Conservation (phyloP, 2,797 vertebrate species). For the Nyctibius grandis region DNA sequence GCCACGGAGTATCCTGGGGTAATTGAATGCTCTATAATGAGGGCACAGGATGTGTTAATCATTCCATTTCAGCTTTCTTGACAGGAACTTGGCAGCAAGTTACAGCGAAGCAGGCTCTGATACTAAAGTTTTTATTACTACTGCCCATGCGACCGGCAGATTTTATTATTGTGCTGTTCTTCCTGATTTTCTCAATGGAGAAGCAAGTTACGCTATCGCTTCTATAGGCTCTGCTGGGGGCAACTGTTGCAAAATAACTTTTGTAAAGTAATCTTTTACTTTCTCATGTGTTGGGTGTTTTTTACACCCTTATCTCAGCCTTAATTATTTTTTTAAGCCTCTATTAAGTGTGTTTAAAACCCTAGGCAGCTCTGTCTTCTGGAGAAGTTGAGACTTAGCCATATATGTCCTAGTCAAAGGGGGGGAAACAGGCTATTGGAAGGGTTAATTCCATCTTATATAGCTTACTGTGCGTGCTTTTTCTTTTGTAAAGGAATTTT, state of each 20-base stretch:
- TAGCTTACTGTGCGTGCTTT: not conserved
- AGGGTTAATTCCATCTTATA: not conserved
- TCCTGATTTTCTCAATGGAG: not conserved
- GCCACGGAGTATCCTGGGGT: not conserved
- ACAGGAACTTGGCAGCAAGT: not conserved
- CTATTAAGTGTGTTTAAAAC: not conserved
- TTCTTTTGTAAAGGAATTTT: not conserved
- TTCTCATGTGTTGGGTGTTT: accelerated
- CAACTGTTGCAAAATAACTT: not conserved
- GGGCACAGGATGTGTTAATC: not conserved
- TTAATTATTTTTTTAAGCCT: not conserved
- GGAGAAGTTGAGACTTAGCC: not conserved
- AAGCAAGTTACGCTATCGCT: not conserved
- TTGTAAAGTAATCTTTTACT: not conserved
- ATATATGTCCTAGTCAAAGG: not conserved
- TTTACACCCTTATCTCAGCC: not conserved
- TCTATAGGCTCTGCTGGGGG: not conserved
- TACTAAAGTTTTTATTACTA: not conserved
- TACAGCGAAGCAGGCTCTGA: not conserved
- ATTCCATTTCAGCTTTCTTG: not conserved
- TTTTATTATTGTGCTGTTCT: not conserved
- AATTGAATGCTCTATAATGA: not conserved
- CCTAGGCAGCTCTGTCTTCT: not conserved
- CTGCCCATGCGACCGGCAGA: not conserved
- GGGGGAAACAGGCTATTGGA: not conserved